Conservation (phyloP, 2,113 vertebrate species). For the Cnemophilus loriae region DNA sequence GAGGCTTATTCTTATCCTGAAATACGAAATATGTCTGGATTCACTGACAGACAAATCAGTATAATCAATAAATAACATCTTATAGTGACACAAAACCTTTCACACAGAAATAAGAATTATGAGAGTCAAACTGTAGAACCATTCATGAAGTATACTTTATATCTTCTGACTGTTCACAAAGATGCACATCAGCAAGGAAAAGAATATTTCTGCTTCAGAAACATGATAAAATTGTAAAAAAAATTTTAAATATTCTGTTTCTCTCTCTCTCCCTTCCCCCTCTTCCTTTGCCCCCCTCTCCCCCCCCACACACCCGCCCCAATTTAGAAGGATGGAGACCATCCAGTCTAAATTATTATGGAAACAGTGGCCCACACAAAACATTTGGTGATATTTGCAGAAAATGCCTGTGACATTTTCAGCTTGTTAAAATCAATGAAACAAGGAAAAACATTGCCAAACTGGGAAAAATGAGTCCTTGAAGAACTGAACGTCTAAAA, state of each 20-base stretch:
- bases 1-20: background rate
- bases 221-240: background rate
- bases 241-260: background rate
- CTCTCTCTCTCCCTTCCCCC: rapidly evolving
- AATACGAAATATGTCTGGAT: background rate
- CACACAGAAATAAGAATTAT: background rate
- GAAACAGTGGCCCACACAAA: background rate
- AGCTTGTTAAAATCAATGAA: slow-evolving; percentile 49
- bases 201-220: background rate
- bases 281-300: too few species aligned
- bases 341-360: background rate
- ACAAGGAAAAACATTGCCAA: background rate
- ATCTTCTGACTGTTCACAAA: background rate
- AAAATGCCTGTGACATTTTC: slow-evolving; percentile 49
- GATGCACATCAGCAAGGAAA: background rate
- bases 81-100: background rate
- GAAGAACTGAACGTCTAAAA: slow-evolving; percentile 9
- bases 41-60: background rate
- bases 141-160: background rate
- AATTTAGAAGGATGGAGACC: background rate
- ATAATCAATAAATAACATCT: background rate
- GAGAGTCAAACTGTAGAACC: background rate
- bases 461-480: background rate
- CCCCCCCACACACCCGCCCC: rapidly evolving
- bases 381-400: slow-evolving; percentile 50